A percentile compares a stretch with the other conserved stretches of the same genome.
phyloP scores from a whole-genome alignment of 1,140 invertebrate species.

The Drosophila mauritiana region DNA sequence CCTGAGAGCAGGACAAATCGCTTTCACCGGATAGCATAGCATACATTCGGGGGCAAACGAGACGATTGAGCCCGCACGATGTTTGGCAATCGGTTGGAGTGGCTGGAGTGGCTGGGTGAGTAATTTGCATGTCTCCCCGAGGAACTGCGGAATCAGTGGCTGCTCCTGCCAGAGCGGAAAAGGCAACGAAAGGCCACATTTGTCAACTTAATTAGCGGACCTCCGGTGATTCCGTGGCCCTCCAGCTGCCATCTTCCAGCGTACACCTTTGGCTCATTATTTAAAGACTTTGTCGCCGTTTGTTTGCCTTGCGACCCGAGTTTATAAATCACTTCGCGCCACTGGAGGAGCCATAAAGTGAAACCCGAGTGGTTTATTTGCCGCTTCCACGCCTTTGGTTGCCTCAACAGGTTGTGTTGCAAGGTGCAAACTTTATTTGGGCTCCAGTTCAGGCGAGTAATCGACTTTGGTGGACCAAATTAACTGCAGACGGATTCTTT shows the following conservation, averaged over 20 bases:
- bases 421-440: slow-evolving; percentile 3
- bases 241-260: slow-evolving; percentile 32
- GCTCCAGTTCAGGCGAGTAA: not conserved
- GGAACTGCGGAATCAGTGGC: slow-evolving; percentile 46
- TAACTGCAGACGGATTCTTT: slow-evolving; percentile 1
- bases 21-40: not conserved
- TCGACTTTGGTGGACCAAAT: slow-evolving; percentile 1
- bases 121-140: slow-evolving; percentile 52
- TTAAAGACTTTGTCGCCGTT: slow-evolving; percentile 47
- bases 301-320: slow-evolving; percentile 36
- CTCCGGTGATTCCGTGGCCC: slow-evolving; percentile 16
- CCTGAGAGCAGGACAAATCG: not conserved
- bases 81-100: slow-evolving; percentile 47
- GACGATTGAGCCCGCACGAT: slow-evolving; percentile 39
- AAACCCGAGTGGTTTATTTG: slow-evolving; percentile 9
- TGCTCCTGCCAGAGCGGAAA: not conserved
- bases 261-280: slow-evolving; percentile 77
- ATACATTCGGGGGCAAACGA: slow-evolving; percentile 18
- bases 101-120: slow-evolving; percentile 13
- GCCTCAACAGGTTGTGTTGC: slow-evolving; percentile 26
- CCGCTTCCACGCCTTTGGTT: not conserved
- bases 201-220: slow-evolving; percentile 75
- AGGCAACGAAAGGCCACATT: slow-evolving; percentile 45
- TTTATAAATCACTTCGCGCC: slow-evolving; percentile 43
- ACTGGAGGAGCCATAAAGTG: slow-evolving; percentile 12